Conservation (phyloP, 2,888 invertebrate species). For the Acrobasis consociella region DNA sequence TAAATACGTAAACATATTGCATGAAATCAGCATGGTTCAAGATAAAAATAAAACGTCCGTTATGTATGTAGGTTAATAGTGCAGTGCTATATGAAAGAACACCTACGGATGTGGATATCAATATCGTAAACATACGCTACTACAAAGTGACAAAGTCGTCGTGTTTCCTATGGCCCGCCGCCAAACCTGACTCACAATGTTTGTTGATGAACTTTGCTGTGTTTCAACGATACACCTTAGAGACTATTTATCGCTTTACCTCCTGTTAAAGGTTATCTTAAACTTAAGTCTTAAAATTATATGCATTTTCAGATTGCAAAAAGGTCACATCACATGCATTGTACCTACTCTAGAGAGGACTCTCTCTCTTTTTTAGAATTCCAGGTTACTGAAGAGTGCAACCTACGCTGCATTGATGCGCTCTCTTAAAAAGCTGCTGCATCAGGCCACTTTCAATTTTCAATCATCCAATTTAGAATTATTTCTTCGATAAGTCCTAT, state of each 20-base stretch:
- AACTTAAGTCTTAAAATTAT: too few relatives aligned
- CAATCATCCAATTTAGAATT: too few relatives aligned
- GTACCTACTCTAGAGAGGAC: not conserved
- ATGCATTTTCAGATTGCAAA: not conserved
- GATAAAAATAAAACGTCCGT: conserved; percentile 19
- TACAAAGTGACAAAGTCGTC: conserved; percentile 12
- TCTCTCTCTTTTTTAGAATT: too few relatives aligned
- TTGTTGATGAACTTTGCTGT: not conserved
- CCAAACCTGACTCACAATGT: not conserved
- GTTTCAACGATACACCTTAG: not conserved
- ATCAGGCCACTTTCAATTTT: too few relatives aligned
- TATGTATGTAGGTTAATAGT: conserved; percentile 22
- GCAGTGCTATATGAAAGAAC: conserved; percentile 14
- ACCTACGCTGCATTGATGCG: too few relatives aligned
- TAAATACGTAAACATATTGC: conserved; percentile 14
- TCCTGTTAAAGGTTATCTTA: too few relatives aligned
- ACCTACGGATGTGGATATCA: conserved; percentile 6
- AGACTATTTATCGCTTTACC: not conserved
- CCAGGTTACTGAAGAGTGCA: too few relatives aligned
- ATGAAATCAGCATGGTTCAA: conserved; percentile 2
- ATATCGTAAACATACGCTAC: not conserved
- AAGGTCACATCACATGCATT: not conserved
- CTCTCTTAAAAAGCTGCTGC: too few relatives aligned
- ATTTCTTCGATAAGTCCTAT: too few relatives aligned
- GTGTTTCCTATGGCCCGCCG: conserved; percentile 7